Evolutionary conservation across 2,113 vertebrate genomes (phyloP), one percentile per base, ranked within the genome.

Genomic region (Limnothrissa miodon): DNA sequence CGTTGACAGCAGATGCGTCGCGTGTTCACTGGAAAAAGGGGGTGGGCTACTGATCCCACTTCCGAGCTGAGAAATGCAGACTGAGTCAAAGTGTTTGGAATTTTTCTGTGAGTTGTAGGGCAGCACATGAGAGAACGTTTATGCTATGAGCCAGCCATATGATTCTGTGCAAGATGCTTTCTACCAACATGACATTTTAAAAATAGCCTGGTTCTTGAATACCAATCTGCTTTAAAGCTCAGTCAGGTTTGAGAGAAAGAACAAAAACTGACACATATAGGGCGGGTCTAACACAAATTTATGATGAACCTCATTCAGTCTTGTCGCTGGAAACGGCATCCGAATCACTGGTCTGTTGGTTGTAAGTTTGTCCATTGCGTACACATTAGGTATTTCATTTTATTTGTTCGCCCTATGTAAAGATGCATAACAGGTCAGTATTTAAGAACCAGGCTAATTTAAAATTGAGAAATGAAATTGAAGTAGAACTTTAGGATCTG

Each of bases 21-120:
- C 83, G 87, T n/a, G n/a, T 13, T 89, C 90, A 36, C 48, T 80
- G 36, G 90, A 90, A 74, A 92, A 80, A 87, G 66, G 66, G 10
- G 11, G n/a, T 6, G n/a, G 8, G 59, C 53, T 1, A n/a, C 59
- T 25, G 25, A n/a, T 19, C 46, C 33, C 33, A 59, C 42, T 80
- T 29, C 59, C n/a, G 1, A 66, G 66, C 66, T 36, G 66, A 36
- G 62, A 70, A 29, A 13, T 56, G 25, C 66, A 33, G 56, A 59
- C 1, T 5, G 25, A 29, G 7, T 29, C 10, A 11, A 11, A 1
- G 66, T 74, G 66, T 36, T 36, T 29, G 29, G 66, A 62, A 62
- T 62, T 62, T 10, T 10, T 62, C 11, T 62, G 13, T 74, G 66
- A 74, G 59, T 66, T 17, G 15, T 8, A 15, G 59, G 0, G 25